These are phyloP conservation scores for Alviniconcha strummeri DNA, from an alignment of 2,888 invertebrate species.

Conservation along the genomic window DNA sequence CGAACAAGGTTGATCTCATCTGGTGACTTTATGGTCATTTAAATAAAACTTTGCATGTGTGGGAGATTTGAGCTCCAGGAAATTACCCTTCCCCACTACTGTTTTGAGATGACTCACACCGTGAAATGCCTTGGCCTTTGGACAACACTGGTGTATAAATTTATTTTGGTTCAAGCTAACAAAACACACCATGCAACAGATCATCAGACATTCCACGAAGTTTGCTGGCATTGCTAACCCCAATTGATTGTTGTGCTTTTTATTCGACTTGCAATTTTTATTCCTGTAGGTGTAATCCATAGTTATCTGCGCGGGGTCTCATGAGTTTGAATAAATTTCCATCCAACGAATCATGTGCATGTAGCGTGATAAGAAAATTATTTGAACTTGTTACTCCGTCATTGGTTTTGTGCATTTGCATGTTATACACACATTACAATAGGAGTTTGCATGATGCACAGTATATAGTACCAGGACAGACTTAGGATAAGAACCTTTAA, in stretches of 20 bases:
- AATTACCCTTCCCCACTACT: too few relatives aligned
- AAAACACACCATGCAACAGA: slow-evolving; percentile 14
- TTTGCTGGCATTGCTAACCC: background rate
- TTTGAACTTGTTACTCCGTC: too few relatives aligned
- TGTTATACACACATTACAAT: background rate
- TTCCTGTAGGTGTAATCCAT: too few relatives aligned
- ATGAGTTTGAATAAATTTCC: too few relatives aligned
- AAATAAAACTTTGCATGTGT: too few relatives aligned
- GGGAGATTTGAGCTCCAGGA: too few relatives aligned
- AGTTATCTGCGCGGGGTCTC: too few relatives aligned
- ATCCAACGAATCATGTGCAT: slow-evolving; percentile 6
- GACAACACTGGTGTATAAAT: slow-evolving; percentile 8
- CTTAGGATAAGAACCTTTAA: too few relatives aligned
- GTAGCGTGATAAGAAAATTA: background rate
- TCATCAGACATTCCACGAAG: slow-evolving; percentile 16
- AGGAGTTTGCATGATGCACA: too few relatives aligned
- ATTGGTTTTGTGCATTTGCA: background rate
- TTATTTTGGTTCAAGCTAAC: slow-evolving; percentile 14
- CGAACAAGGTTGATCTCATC: background rate
- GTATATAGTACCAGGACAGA: too few relatives aligned
- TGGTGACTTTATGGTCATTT: too few relatives aligned
- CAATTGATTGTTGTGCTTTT: too few relatives aligned
- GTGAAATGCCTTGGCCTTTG: slow-evolving; percentile 25
- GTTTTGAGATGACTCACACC: background rate
- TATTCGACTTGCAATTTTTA: background rate